Evolutionary conservation across 2,888 invertebrate species (phyloP), one percentile per base, ranked within the genome.

Genomic region (Trisateles emortualis): DNA sequence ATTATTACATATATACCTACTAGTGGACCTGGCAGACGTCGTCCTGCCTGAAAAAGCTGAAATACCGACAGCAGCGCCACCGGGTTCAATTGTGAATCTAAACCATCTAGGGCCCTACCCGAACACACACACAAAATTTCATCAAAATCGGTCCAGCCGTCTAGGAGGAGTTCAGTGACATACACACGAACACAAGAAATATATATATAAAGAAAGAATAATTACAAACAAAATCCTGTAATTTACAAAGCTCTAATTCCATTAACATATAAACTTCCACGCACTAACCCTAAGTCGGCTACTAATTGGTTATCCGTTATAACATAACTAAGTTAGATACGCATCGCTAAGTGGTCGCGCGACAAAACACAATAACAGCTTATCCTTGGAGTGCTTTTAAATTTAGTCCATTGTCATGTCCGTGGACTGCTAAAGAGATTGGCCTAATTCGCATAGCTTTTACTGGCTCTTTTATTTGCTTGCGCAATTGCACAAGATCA

Each of bases 251-350:
- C 11, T 2, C 35, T 35, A 10, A 5, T 2, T 38, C n/a, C 10
- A 2, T 13, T n/a, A n/a, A n/a, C n/a, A 13, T 26, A 17, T 19
- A 36, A n/a, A 36, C 26, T 39, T 47, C 19, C 3, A 8, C 24
- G n/a, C 59, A 69, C 13, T 81, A 87, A 59, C 88, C 84, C 86
- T 88, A 82, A 64, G 72, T 70, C 67, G 67, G 79, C 83, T 84
- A 81, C 88, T 90, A 90, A 89, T 89, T 89, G 87, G 85, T 86
- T 76, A 79, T 81, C 77, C 69, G 76, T 81, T 83, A 83, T 78
- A 81, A 76, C 69, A 65, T 68, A 72, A 68, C 71, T 73, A 76
- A 77, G 74, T 66, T 61, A 82, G 90, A 90, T 90, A 87, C 79
- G 64, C 83, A 90, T 90, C 90, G 76, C 76, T 59, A 68, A 55